Evolutionary conservation across 2,797 vertebrate genomes (phyloP), one percentile per base, ranked within the genome.

Genomic region (Cygnus olor): DNA sequence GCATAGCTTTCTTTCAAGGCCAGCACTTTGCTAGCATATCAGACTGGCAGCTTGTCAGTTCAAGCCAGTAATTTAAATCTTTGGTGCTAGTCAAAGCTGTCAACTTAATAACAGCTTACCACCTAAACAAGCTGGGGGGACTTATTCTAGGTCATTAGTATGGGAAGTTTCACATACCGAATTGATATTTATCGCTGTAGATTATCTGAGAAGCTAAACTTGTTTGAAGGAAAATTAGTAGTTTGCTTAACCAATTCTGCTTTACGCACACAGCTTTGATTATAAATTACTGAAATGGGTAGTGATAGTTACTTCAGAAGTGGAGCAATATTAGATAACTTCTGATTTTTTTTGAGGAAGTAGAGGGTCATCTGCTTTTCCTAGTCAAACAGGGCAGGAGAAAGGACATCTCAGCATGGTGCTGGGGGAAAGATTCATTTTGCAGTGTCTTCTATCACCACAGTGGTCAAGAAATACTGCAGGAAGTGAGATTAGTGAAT

Each of bases 21-120:
- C 72, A 93, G 38, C 40, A 65, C 73, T 92, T 68, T 61, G 40
- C 89, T 85, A 82, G 42, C 64, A 17, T 80, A 87, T 92, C 86
- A 83, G 90, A 81, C 79, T 91, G 85, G 71, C 87, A 86, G 28
- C 80, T 89, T 68, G 88, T 94, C 94, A 58, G 76, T 94, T 96
- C 91, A 94, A 92, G 88, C 79, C 70, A 65, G 45, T 96, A 95
- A 91, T 95, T 96, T 95, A 90, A 79, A 91, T 97, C 81, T 92
- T 95, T n/a, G 82, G 89, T 95, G 85, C 65, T 90, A 96, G 87
- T 97, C 88, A 96, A 42, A 95, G 78, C 81, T 96, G 94, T 97
- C 88, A 92, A 30, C 71, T 96, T 95, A 96, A 90, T 97, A 85
- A 83, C 95, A 83, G 77, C 84, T 92, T 97, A 93, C 66, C 85